Evolutionary conservation across 2,888 invertebrate species (phyloP).

Genomic region (Macaria notata): DNA sequence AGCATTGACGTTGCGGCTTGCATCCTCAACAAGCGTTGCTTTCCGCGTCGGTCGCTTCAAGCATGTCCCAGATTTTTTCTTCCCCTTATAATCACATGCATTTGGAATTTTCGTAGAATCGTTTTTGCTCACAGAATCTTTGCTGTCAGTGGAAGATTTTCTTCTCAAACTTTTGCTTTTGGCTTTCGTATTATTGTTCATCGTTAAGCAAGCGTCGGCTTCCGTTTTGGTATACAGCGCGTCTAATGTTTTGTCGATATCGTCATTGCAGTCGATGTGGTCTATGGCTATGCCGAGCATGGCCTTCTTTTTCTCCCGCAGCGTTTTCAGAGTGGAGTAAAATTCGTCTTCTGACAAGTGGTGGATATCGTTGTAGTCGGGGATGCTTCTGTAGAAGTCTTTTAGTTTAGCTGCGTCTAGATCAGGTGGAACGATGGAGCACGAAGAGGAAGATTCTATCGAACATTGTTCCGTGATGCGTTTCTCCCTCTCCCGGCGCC

Average conservation of each 20-base stretch:
- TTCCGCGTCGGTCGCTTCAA: constrained; percentile 46
- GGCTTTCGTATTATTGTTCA: constrained; percentile 32
- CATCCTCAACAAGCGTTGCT: constrained; percentile 28
- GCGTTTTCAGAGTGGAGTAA: constrained; percentile 85
- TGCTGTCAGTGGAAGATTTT: constrained; percentile 42
- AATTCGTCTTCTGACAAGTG: constrained; percentile 90
- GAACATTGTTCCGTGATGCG: constrained; percentile 61
- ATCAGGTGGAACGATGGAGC: constrained; percentile 56
- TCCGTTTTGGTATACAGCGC: constrained; percentile 36
- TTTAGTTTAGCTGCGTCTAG: constrained; percentile 83
- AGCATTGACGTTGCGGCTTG: constrained; percentile 32
- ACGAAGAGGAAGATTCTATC: constrained; percentile 61
- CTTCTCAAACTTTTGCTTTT: constrained; percentile 33
- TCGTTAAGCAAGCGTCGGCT: constrained; percentile 26
- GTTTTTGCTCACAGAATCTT: constrained; percentile 32
- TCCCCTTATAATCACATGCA: constrained; percentile 26
- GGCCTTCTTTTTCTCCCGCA: constrained; percentile 84
- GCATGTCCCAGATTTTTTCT: constrained; percentile 39
- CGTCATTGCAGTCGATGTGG: constrained; percentile 49
- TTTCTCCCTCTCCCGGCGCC: constrained; percentile 57
- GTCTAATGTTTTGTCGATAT: constrained; percentile 40
- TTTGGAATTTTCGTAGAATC: constrained; percentile 28
- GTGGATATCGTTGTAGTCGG: constrained; percentile 89
- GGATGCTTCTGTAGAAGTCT: constrained; percentile 90
- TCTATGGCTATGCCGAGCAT: constrained; percentile 65